A percentile compares a stretch with the other conserved stretches of the same genome.
phyloP scores from a whole-genome alignment of 2,888 invertebrate species.

The Cartodere bifasciata region DNA sequence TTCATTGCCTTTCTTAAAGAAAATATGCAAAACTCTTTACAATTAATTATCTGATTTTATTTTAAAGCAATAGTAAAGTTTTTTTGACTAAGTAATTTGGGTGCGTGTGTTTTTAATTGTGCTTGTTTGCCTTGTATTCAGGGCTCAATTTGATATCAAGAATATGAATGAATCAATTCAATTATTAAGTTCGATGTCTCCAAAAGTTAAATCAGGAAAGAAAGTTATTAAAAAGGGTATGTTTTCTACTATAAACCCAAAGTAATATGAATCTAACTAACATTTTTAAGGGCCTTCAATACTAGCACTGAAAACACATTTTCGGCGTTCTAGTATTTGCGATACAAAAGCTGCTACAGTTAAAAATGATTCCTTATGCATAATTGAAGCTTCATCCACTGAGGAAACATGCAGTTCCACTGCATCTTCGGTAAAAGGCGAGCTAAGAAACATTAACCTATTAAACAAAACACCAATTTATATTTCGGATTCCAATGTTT shows the following conservation, averaged over 20 bases:
- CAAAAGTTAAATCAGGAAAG: conserved; percentile 20
- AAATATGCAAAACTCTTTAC: too few species aligned
- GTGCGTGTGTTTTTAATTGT: too few species aligned
- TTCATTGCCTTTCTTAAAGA: too few species aligned
- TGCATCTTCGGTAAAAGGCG: conserved; percentile 1
- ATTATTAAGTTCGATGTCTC: conserved; percentile 27
- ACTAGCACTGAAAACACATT: conserved; percentile 25
- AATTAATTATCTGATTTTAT: too few species aligned
- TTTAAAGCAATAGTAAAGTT: too few species aligned
- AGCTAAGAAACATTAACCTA: conserved; percentile 7
- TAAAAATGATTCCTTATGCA: conserved; percentile 10
- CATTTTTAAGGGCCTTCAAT: conserved; percentile 22
- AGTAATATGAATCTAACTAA: conserved; percentile 3
- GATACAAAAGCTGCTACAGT: conserved; percentile 17
- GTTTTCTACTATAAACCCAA: conserved; percentile 7
- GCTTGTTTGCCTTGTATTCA: too few species aligned
- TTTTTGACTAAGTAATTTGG: too few species aligned
- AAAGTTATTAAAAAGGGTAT: conserved; percentile 19
- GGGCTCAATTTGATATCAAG: too few species aligned
- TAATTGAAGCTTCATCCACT: conserved; percentile 12
- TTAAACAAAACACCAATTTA: conserved; percentile 3
- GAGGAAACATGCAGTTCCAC: conserved; percentile 1
- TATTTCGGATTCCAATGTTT: conserved; percentile 11
- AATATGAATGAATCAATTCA: conserved; percentile 23
- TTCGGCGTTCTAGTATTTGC: conserved; percentile 23